phyloP scores from a whole-genome alignment of 2,888 invertebrate species.

The Hemicrepidius hirtus region DNA sequence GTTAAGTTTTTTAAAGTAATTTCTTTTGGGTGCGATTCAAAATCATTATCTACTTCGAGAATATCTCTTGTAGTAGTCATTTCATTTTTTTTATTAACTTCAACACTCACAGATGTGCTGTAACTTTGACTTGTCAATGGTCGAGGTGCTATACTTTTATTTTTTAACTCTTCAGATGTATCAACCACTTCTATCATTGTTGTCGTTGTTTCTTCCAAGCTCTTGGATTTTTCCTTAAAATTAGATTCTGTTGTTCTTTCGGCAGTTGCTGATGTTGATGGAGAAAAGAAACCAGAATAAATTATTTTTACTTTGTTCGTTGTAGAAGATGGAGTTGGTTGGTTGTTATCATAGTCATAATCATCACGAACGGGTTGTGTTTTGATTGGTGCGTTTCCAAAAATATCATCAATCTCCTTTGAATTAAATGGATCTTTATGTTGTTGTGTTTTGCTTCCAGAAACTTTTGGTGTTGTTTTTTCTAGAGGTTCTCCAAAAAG shows the following conservation, averaged over 20 bases:
- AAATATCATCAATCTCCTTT: constrained; percentile 62
- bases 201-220: constrained; percentile 46
- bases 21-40: constrained; percentile 3
- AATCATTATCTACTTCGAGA: background rate
- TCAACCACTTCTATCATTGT: constrained; percentile 47
- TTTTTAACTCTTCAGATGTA: constrained; percentile 28
- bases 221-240: constrained; percentile 1
- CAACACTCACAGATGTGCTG: constrained; percentile 74
- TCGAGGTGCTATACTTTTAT: constrained; percentile 53
- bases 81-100: constrained; percentile 70
- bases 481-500: constrained; percentile 40
- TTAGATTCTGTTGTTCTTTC: constrained; percentile 44
- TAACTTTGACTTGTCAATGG: constrained; percentile 72
- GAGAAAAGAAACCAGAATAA: constrained; percentile 64
- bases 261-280: constrained; percentile 52
- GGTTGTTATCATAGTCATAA: constrained; percentile 26
- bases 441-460: constrained; percentile 43
- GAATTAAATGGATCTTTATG: constrained; percentile 27
- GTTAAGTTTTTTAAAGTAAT: background rate
- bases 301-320: constrained; percentile 59
- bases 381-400: constrained; percentile 11
- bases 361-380: background rate
- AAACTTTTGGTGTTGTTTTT: constrained; percentile 54
- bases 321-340: constrained; percentile 37
- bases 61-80: constrained; percentile 11